Base-by-base conservation (phyloP, 30 jellyfish, hydroid and myxozoan genomes). In the Mastigias papua region DNA sequence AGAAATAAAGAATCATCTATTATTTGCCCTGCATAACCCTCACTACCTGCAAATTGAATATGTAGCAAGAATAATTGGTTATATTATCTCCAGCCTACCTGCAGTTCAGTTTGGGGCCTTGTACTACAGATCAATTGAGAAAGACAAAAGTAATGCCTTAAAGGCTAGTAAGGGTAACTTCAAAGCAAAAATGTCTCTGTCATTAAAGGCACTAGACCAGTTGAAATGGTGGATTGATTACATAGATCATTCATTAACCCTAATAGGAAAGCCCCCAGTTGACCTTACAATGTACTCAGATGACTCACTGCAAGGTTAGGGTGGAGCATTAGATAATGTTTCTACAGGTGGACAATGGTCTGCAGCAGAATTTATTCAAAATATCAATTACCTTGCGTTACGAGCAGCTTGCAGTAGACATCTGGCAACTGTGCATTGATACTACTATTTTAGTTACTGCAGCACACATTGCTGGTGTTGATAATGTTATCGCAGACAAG, bases 61-160 rank as follows among this genome's bases (percentile, higher is more conserved):
- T 31, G 50, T 31, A 23, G 79, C 79, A 67, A 23, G 31, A 67
- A 26, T 67, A 48, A 67, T 67, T 67, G 79, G 79, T 31, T 33
- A 51, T 33, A 51, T 71, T 48, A 33, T 50, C 2, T 17, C 78
- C 51, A n/a, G 78, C 1, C 72, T 84, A 21, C 89, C 93, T 20
- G 93, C 66, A 4, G 88, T 51, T 5, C 34, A 68, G 33, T 84
- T 48, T 71, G 93, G 93, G 30, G 74, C 72, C n/a, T 54, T 84
- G 22, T 57, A 69, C 61, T 84, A 1, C 69, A 51, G 93, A 33
- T 30, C 69, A 29, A 51, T 84, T 23, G 89, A 84, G 37, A 33
- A 61, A 19, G 74, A 48, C 30, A 71, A 69, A 72, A 27, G 23
- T n/a, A 2, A 22, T 57, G 93, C 89, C 21, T 51, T 84, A 69